Conservation (phyloP, 2,797 vertebrate species). For the Leuciscus waleckii region DNA sequence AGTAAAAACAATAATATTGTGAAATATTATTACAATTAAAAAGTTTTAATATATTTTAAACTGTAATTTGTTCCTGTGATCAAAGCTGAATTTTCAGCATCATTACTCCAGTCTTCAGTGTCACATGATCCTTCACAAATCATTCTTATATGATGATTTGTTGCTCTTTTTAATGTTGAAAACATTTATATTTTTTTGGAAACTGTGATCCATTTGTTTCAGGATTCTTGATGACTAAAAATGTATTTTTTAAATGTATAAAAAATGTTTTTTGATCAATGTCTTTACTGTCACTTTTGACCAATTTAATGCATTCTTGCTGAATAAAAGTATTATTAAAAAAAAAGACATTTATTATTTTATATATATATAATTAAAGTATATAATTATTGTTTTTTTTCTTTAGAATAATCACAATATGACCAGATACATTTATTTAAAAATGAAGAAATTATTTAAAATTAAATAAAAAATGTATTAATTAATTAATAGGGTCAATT, state of each 20-base stretch:
- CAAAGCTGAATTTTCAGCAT: background rate
- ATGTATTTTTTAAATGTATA: no score
- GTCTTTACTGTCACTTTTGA: background rate
- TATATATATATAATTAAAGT: background rate
- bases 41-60: background rate
- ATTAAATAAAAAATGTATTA: background rate
- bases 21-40: background rate
- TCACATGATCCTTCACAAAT: background rate
- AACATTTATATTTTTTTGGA: background rate
- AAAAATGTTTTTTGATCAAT: background rate
- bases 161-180: background rate
- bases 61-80: background rate
- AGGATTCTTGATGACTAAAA: background rate
- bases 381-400: background rate
- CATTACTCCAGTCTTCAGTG: background rate
- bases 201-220: fast-evolving
- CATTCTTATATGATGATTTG: background rate
- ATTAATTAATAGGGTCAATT: background rate
- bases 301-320: background rate
- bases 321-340: background rate
- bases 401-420: background rate
- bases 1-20: background rate
- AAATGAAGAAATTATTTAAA: background rate
- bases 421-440: background rate
- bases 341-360: no score